Evolutionary conservation across 2,113 vertebrate genomes (phyloP).

Genomic region (Nerophis ophidion): DNA sequence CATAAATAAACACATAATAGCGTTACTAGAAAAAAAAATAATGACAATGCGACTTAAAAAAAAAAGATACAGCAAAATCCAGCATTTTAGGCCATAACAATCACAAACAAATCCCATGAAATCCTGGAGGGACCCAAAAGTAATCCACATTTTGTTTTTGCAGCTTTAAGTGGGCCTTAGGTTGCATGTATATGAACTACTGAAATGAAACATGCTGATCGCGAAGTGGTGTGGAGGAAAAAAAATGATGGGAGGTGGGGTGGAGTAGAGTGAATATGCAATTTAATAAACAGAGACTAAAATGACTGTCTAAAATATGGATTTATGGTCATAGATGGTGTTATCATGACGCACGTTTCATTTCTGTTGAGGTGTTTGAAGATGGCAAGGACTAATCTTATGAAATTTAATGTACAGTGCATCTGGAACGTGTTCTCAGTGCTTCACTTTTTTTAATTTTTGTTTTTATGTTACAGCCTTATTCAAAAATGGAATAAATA

Average conservation of each 20-base stretch:
- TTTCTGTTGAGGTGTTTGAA: background rate
- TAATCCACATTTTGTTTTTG: background rate
- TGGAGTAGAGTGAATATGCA: constrained; percentile 34
- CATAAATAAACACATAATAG: too few species aligned
- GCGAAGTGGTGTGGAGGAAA: constrained; percentile 16
- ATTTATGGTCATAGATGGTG: constrained; percentile 19
- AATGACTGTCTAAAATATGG: background rate
- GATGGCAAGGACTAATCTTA: background rate
- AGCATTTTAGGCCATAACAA: too few species aligned
- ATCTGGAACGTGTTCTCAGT: too few species aligned
- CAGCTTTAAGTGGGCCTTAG: background rate
- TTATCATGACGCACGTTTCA: background rate
- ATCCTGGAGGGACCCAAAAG: too few species aligned
- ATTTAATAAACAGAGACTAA: constrained; percentile 7
- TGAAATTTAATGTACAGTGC: background rate
- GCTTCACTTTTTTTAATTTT: too few species aligned
- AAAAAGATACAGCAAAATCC: too few species aligned
- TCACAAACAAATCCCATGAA: too few species aligned
- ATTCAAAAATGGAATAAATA: too few species aligned
- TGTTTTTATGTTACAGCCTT: too few species aligned
- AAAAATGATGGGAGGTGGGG: background rate
- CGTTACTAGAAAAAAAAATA: too few species aligned
- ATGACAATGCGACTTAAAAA: too few species aligned
- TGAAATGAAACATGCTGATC: constrained; percentile 8
- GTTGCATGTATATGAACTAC: constrained; percentile 6